Conservation (phyloP, 2,888 invertebrate species). For the Limnephilus rhombicus region DNA sequence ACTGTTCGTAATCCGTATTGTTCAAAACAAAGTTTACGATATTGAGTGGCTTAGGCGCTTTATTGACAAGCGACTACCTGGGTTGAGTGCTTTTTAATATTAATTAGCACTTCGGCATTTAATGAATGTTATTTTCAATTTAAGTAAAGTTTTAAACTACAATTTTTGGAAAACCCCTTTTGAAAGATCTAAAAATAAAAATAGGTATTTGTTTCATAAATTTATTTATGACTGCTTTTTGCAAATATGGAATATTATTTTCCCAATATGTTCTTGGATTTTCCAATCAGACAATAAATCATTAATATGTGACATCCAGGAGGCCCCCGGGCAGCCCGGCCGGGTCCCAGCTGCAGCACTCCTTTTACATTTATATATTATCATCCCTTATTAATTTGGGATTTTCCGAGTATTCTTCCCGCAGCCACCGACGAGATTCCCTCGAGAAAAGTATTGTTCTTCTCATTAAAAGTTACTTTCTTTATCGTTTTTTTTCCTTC, state of each 20-base stretch:
- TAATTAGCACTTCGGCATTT: not conserved
- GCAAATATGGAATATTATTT: not conserved
- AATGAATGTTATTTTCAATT: not conserved
- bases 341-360: conserved; percentile 13
- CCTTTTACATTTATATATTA: conserved; percentile 13
- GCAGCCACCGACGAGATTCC: conserved; percentile 9
- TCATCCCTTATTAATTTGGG: conserved; percentile 48
- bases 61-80: conserved; percentile 1
- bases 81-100: not conserved
- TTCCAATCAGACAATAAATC: not conserved
- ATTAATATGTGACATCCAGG: not conserved
- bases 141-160: not conserved
- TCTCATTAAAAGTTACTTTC: conserved; percentile 23
- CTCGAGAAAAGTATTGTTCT: conserved; percentile 6
- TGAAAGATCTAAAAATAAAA: not conserved
- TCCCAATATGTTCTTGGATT: not conserved
- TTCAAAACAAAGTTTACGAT: conserved; percentile 4
- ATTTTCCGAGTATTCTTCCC: conserved; percentile 33
- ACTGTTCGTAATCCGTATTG: conserved; percentile 27
- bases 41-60: conserved; percentile 9
- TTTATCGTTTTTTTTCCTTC: not conserved
- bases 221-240: not conserved
- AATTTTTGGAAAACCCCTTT: not conserved
- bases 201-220: not conserved
- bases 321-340: not conserved